phyloP scores from a whole-genome alignment of 2,888 invertebrate species.

The Melieria crassipennis region DNA sequence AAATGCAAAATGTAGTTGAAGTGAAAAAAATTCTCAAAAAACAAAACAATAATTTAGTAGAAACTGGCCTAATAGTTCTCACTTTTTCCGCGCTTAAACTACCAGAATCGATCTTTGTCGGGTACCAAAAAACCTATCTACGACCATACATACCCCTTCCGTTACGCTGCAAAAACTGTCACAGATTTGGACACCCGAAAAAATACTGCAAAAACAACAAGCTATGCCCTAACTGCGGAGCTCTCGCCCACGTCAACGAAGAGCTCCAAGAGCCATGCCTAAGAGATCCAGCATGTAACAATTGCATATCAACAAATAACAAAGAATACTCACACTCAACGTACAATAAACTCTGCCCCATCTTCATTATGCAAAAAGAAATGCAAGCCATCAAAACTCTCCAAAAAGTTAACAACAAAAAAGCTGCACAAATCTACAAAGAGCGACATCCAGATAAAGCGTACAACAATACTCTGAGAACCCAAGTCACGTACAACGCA shows the following conservation, averaged over 20 bases:
- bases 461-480: background rate
- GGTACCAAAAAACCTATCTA: no score
- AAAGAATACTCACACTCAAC: conserved; percentile 7
- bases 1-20: no score
- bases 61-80: no score
- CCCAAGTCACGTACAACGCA: background rate
- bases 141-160: no score
- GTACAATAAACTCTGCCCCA: background rate
- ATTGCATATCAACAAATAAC: background rate
- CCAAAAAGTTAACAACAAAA: conserved; percentile 5
- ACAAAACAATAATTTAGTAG: no score
- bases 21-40: no score
- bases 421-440: conserved; percentile 8
- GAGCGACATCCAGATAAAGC: background rate
- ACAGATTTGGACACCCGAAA: no score
- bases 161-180: no score
- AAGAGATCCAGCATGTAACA: conserved; percentile 5
- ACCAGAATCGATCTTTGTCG: no score
- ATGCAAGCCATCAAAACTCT: conserved; percentile 17
- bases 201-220: no score
- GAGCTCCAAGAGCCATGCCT: background rate
- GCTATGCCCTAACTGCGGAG: no score
- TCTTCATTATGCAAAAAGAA: conserved; percentile 14
- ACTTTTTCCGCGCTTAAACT: no score
- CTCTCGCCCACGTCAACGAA: conserved; percentile 5